Percentiles rank a stretch among this genome's conserved stretches.
Conservation (phyloP, 2,113 vertebrate species). For the Brachyhypopomus gauderio region DNA sequence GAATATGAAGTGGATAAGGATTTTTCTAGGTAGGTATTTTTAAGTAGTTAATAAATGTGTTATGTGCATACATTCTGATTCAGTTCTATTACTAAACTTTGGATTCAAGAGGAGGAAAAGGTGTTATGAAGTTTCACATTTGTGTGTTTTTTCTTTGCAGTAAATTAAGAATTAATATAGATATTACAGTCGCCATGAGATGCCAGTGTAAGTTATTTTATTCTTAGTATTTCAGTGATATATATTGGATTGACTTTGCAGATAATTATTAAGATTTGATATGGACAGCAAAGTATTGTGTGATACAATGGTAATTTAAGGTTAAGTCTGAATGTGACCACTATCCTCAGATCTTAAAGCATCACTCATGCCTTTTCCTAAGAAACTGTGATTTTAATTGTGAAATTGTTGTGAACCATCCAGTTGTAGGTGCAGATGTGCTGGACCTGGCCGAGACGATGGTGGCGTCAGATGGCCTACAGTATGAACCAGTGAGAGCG, state of each 20-base stretch:
- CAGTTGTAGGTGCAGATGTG: conserved; percentile 96
- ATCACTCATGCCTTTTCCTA: neutral
- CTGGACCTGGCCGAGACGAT: conserved; percentile 96
- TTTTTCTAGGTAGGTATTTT: conserved; percentile 85
- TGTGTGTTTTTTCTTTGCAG: conserved; percentile 66
- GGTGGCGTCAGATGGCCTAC: conserved; percentile 91
- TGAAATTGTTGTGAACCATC: conserved; percentile 28
- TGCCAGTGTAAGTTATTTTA: conserved; percentile 91
- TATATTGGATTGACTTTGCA: neutral
- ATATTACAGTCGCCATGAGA: conserved; percentile 98
- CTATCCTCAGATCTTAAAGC: neutral
- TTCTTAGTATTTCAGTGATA: neutral
- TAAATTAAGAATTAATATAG: conserved; percentile 95
- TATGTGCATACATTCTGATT: neutral
- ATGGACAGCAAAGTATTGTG: neutral
- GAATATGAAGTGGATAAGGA: conserved; percentile 98
- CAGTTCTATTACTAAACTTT: neutral
- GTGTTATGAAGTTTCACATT: neutral
- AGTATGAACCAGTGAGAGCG: conserved; percentile 92
- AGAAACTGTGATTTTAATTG: neutral
- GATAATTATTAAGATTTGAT: neutral
- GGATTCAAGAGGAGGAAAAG: neutral
- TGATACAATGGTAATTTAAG: neutral
- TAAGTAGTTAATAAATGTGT: neutral
- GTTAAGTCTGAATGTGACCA: neutral